Base-by-base conservation (phyloP, 2,888 invertebrate species). In the Lithophane ornitopus region DNA sequence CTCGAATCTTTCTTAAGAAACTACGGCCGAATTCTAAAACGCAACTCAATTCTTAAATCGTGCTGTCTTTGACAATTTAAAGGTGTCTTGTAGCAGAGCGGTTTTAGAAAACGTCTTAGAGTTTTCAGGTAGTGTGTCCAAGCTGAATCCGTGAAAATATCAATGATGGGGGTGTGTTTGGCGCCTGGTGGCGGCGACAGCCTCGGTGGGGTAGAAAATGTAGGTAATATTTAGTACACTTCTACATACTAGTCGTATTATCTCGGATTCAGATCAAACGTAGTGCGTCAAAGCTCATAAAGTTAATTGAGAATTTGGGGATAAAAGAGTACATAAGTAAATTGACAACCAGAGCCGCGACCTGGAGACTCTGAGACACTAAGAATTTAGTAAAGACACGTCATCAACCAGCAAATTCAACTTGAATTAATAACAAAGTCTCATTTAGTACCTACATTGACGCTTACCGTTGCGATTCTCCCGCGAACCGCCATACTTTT, bases 11-110 rank as follows among this genome's bases (percentile, higher is more conserved):
- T 44, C 14, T 7, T 56, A n/a, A 59, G 12, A 16, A 19, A 12
- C 11, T 26, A 16, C n/a, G 4, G 6, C 11, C 4, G 19, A 67
- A 76, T 76, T 67, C n/a, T 76, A 12, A 28, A 63, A 54, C n/a
- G 19, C 3, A 19, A 41, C n/a, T 39, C 7, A 22, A 52, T 49
- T 26, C n/a, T 34, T 0, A 19, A 26, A 11, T n/a, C 14, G 2
- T n/a, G n/a, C 54, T 69, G 8, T 9, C 39, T 3, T 19, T 19
- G 19, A 34, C 44, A 8, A 16, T 44, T 44, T 63, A 12, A 63
- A 63, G 19, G 7, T 26, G 26, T 26, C 26, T 44, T 19, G 9
- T 19, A 26, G n/a, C 62, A 41, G 7, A 19, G 46, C 2, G 12
- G 19, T 9, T 66, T 66, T 26, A 49, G 46, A 19, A 46, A 70